Evolutionary conservation across 1,140 invertebrate genomes (phyloP).

Genomic region (Halotydeus destructor): DNA sequence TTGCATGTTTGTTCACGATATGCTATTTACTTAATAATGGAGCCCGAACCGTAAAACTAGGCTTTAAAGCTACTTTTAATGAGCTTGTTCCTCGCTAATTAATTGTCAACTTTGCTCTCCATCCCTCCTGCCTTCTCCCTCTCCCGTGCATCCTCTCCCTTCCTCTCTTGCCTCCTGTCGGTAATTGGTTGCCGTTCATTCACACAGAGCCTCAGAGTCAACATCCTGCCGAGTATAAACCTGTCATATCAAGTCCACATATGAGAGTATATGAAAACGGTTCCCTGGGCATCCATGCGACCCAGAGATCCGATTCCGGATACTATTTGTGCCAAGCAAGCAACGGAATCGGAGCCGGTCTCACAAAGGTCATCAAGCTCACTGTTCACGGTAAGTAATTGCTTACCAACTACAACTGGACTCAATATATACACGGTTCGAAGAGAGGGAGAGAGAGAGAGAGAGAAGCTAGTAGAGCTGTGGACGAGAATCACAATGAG

Average conservation of each 20-base stretch:
- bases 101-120: neutral
- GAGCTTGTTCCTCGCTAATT: too few relatives aligned
- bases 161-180: too few relatives aligned
- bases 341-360: conserved; percentile 73
- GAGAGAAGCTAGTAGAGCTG: neutral
- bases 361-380: conserved; percentile 36
- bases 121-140: neutral
- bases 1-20: conserved; percentile 3
- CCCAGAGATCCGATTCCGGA: conserved; percentile 29
- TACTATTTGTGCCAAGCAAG: conserved; percentile 68
- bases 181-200: too few relatives aligned
- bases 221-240: conserved; percentile 16
- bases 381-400: conserved; percentile 30
- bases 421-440: too few relatives aligned
- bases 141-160: neutral
- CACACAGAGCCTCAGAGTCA: too few relatives aligned
- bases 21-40: neutral
- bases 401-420: too few relatives aligned
- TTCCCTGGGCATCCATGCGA: conserved; percentile 27
- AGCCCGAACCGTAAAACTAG: neutral
- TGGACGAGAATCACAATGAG: neutral
- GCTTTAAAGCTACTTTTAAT: too few relatives aligned
- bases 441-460: too few relatives aligned
- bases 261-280: conserved; percentile 28
- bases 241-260: conserved; percentile 18